phyloP scores from a whole-genome alignment of 2,888 invertebrate species.

The Stomorhina lunata region DNA sequence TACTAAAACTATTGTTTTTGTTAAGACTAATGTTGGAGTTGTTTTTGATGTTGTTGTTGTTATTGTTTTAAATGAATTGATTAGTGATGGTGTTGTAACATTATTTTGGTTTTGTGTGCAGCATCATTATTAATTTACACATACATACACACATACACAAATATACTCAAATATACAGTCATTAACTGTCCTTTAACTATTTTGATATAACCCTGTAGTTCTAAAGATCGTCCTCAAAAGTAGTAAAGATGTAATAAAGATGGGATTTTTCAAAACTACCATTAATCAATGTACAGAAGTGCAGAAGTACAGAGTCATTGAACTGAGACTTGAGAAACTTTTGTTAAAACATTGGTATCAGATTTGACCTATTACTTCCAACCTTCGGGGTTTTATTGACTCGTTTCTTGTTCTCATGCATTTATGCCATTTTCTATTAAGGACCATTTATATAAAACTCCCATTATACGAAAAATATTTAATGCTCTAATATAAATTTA shows the following conservation, averaged over 20 bases:
- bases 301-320: too few species aligned
- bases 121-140: conserved; percentile 26
- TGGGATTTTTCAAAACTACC: too few species aligned
- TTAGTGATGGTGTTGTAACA: conserved; percentile 50
- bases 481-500: conserved; percentile 55
- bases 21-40: too few species aligned
- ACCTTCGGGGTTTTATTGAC: neutral
- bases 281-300: too few species aligned
- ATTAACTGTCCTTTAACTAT: neutral
- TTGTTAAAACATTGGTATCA: too few species aligned
- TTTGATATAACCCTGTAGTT: neutral
- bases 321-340: too few species aligned
- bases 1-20: too few species aligned
- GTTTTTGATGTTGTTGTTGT: neutral
- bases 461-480: conserved; percentile 40
- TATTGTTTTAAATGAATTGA: conserved; percentile 37
- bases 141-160: neutral
- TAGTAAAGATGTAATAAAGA: too few species aligned
- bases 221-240: neutral
- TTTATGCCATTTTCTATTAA: neutral
- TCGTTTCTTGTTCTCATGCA: neutral
- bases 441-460: conserved; percentile 36
- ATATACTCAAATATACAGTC: neutral
- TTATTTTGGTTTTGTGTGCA: conserved; percentile 46
- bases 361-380: too few species aligned